Percentiles rank a stretch among this genome's conserved stretches.
Evolutionary conservation across 2,888 invertebrate species (phyloP).

Genomic region (Saturnia japonica): DNA sequence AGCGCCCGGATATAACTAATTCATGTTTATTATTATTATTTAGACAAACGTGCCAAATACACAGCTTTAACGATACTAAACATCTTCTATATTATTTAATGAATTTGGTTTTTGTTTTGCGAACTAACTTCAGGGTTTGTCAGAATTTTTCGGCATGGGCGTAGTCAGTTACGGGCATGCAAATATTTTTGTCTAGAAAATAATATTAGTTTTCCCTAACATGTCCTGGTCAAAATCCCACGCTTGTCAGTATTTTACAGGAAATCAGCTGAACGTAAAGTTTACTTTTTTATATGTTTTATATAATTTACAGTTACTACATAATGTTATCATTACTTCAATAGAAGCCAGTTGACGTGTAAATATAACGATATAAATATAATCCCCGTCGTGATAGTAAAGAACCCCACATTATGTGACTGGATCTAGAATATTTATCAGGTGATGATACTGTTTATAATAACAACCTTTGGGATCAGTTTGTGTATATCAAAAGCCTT

Average conservation of each 20-base stretch:
- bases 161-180: no score
- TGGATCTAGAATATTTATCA: neutral
- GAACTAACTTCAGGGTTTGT: neutral
- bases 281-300: neutral
- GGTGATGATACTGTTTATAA: neutral
- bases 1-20: constrained; percentile 35
- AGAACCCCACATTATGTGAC: neutral
- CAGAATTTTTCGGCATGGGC: no score
- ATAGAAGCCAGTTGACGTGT: neutral
- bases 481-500: neutral
- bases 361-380: neutral
- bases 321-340: neutral
- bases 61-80: constrained; percentile 19
- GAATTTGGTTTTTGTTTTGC: constrained; percentile 7
- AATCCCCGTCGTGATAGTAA: neutral
- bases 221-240: no score
- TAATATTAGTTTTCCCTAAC: no score
- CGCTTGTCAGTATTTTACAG: neutral
- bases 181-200: no score
- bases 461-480: neutral
- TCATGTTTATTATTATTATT: constrained; percentile 36
- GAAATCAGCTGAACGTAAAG: neutral
- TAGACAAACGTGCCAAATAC: constrained; percentile 33
- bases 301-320: neutral
- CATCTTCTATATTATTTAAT: neutral